Conservation (phyloP, 2,888 invertebrate genomes). For the Agrotis ipsilon region DNA sequence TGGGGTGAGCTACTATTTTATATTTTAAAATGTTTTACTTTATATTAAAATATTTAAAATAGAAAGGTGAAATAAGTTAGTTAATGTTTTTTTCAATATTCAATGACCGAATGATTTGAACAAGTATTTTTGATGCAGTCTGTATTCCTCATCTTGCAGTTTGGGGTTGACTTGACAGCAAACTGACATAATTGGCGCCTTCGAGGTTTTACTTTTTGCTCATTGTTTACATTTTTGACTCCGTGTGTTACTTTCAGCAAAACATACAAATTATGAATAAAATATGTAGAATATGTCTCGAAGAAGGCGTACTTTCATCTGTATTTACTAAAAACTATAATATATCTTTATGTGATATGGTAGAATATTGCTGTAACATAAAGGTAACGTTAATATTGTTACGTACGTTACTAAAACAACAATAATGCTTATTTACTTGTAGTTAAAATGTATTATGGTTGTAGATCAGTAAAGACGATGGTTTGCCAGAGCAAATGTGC, state of each 20-base stretch:
- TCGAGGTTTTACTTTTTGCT: background rate
- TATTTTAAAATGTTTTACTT: too few species aligned
- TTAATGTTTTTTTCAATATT: too few species aligned
- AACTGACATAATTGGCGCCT: too few species aligned
- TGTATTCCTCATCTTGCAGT: background rate
- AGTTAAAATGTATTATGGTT: constrained; percentile 60
- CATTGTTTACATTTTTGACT: background rate
- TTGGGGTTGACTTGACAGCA: too few species aligned
- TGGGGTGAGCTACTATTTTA: too few species aligned
- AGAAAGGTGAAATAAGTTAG: too few species aligned
- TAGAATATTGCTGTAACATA: constrained; percentile 91
- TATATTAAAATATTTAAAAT: too few species aligned
- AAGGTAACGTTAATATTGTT: constrained; percentile 77
- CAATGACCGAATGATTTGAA: constrained; percentile 2
- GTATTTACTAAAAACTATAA: constrained; percentile 92
- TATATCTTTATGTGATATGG: constrained; percentile 91
- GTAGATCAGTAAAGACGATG: constrained; percentile 90
- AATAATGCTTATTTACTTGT: background rate
- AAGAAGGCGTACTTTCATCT: constrained; percentile 92
- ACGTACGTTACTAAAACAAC: background rate
- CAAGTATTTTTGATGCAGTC: background rate
- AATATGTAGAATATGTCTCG: constrained; percentile 92
- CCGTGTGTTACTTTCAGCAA: constrained; percentile 1
- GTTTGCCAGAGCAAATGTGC: constrained; percentile 91
- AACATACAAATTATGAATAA: constrained; percentile 81